phyloP scores from a whole-genome alignment of 1,140 invertebrate genomes.

The Drosophila orena region DNA sequence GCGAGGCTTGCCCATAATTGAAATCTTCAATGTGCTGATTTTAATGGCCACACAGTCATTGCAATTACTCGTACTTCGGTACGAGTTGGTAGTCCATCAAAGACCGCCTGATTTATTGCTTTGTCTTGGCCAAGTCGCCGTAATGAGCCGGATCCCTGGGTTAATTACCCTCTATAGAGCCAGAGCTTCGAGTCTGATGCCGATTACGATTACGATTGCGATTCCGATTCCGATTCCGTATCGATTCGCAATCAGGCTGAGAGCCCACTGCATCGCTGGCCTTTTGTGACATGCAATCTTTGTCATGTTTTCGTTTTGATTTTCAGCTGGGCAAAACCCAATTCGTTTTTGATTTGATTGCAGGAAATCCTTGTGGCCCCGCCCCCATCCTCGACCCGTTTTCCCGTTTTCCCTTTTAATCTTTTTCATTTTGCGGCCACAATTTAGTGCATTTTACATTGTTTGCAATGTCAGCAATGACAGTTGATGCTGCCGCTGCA shows the following conservation, averaged over 20 bases:
- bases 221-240: neutral
- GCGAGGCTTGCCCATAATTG: conserved; percentile 53
- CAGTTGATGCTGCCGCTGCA: conserved; percentile 30
- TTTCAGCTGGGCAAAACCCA: conserved; percentile 57
- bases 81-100: conserved; percentile 31
- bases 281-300: conserved; percentile 46
- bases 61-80: conserved; percentile 37
- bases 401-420: conserved; percentile 21
- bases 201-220: neutral
- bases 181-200: neutral
- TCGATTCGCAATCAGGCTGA: conserved; percentile 72
- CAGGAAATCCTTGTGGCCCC: conserved; percentile 5
- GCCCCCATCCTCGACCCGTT: neutral
- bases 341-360: conserved; percentile 76
- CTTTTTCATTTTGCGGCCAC: conserved; percentile 48
- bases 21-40: conserved; percentile 65
- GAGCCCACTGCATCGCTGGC: conserved; percentile 28
- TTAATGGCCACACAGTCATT: conserved; percentile 54
- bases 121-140: conserved; percentile 41
- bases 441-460: conserved; percentile 74
- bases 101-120: conserved; percentile 56
- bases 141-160: conserved; percentile 39
- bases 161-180: conserved; percentile 57
- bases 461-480: conserved; percentile 63
- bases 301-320: conserved; percentile 62